phyloP scores from a whole-genome alignment of 1,140 invertebrate genomes.

The Phortica variegata region DNA sequence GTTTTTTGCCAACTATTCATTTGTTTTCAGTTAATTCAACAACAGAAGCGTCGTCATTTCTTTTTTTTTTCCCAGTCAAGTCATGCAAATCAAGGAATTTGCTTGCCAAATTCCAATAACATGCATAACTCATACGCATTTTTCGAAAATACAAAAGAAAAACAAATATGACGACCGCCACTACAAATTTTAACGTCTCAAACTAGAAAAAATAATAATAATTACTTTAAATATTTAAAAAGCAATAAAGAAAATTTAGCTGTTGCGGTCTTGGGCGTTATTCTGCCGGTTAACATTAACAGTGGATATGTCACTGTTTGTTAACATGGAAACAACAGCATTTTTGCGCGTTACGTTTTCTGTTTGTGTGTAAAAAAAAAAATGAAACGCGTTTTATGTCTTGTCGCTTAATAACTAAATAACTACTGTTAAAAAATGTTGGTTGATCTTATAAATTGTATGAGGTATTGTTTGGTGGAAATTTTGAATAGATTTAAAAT shows the following conservation, averaged over 20 bases:
- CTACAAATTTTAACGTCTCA: not conserved
- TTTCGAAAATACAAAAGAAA: constrained; percentile 26
- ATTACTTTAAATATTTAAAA: constrained; percentile 57
- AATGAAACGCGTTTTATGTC: not conserved
- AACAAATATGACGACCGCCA: not conserved
- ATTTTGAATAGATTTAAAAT: constrained; percentile 45
- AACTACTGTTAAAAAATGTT: constrained; percentile 37
- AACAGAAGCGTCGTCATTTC: constrained; percentile 3
- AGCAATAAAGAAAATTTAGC: too few species aligned
- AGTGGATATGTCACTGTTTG: too few species aligned
- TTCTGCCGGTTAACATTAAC: too few species aligned
- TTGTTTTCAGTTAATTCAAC: constrained; percentile 22
- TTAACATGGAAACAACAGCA: too few species aligned
- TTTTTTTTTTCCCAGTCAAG: constrained; percentile 46
- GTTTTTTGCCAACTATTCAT: constrained; percentile 2
- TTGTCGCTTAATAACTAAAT: constrained; percentile 42
- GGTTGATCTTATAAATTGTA: constrained; percentile 34
- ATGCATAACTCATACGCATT: constrained; percentile 12
- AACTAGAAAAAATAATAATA: constrained; percentile 41
- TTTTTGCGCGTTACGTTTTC: too few species aligned
- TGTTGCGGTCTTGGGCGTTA: too few species aligned
- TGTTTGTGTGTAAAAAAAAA: not conserved
- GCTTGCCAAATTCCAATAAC: constrained; percentile 12
- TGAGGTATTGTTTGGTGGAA: constrained; percentile 34
- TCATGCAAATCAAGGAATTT: constrained; percentile 25